A percentile compares a stretch with the other conserved stretches of the same genome.
These are phyloP conservation scores for Myotis daubentonii DNA, from an alignment of 2,797 vertebrate species.

Conservation along the genomic window DNA sequence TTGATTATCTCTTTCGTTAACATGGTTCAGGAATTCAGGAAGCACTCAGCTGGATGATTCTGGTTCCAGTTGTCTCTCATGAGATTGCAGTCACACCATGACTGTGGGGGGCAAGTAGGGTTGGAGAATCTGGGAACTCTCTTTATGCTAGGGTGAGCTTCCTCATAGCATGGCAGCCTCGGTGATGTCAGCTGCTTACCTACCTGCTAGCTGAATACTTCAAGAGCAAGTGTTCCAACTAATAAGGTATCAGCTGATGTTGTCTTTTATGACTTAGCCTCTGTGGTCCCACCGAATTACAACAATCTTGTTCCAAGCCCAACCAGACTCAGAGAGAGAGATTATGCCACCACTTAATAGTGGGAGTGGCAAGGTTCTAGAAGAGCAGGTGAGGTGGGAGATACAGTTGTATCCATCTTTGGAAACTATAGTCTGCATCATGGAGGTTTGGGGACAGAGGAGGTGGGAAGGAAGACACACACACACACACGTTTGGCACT, in stretches of 20 bases:
- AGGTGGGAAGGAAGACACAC: not conserved
- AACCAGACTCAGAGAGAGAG: not conserved
- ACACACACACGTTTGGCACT: not conserved
- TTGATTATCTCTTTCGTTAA: not conserved
- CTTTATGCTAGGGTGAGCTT: not conserved
- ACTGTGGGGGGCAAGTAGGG: not conserved
- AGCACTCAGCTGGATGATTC: not conserved
- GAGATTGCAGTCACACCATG: not conserved
- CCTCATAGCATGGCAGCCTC: not conserved
- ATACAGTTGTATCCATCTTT: not conserved
- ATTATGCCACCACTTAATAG: not conserved
- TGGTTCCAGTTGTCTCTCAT: not conserved
- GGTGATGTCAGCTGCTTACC: not conserved
- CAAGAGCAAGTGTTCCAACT: not conserved
- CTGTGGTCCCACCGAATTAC: not conserved
- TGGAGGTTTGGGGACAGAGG: not conserved
- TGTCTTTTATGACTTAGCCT: not conserved
- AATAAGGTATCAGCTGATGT: not conserved
- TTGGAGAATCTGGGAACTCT: not conserved
- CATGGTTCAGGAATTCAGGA: not conserved
- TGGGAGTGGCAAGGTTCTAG: not conserved
- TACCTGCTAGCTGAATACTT: not conserved
- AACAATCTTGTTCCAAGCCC: not conserved
- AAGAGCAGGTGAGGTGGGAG: not conserved
- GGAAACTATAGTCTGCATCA: not conserved